Conservation (phyloP, 1,140 invertebrate species). For the Leptestheria dahalacensis region DNA sequence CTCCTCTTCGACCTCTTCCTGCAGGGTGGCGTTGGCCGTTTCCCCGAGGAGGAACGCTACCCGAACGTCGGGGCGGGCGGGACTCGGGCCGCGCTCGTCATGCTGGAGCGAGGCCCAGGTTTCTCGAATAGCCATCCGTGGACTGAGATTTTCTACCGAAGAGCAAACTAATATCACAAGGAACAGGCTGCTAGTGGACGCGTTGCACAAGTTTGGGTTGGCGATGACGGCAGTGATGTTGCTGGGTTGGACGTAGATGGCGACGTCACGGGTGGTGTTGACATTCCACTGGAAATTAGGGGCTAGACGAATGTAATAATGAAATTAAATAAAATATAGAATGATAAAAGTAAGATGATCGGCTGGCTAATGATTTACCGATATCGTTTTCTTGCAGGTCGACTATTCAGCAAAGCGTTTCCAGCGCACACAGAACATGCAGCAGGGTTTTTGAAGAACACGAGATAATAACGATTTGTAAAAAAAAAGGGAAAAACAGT, state of each 20-base stretch:
- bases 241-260: constrained; percentile 48
- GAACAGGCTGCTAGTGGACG: constrained; percentile 28
- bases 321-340: too few relatives aligned
- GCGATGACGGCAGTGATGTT: constrained; percentile 47
- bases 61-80: constrained; percentile 21
- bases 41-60: constrained; percentile 40
- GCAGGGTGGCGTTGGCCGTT: constrained; percentile 35
- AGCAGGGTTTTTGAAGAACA: too few relatives aligned
- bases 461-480: too few relatives aligned
- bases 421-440: too few relatives aligned
- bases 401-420: too few relatives aligned
- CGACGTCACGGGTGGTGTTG: constrained; percentile 51
- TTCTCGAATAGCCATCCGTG: constrained; percentile 52
- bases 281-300: constrained; percentile 50
- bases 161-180: constrained; percentile 61
- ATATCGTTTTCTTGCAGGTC: too few relatives aligned
- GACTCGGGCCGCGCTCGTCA: not conserved
- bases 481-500: too few relatives aligned
- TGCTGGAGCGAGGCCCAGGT: constrained; percentile 50
- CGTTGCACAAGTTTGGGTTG: constrained; percentile 20
- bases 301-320: too few relatives aligned
- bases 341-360: too few relatives aligned
- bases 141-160: constrained; percentile 45
- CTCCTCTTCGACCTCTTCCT: constrained; percentile 41
- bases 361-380: too few relatives aligned